Evolutionary conservation across 1,140 invertebrate genomes (phyloP).

Genomic region (Pogonomyrmex californicus): DNA sequence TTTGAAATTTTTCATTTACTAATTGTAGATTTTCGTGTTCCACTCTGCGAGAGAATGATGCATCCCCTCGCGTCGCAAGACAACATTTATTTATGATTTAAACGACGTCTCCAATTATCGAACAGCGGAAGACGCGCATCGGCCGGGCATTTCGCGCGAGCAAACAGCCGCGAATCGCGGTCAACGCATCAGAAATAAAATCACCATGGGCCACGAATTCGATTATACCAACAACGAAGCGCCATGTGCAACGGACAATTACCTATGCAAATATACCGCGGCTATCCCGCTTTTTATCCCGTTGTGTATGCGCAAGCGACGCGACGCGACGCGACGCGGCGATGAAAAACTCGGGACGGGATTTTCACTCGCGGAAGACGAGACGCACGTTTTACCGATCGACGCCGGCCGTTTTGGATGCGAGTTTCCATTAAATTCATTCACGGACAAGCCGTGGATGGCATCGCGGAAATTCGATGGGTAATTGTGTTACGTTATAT

Average conservation of each 20-base stretch:
- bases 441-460: constrained; percentile 35
- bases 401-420: constrained; percentile 6
- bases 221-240: constrained; percentile 69
- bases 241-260: constrained; percentile 70
- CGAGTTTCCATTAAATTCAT: constrained; percentile 60
- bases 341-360: constrained; percentile 54
- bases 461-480: constrained; percentile 63
- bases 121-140: constrained; percentile 26
- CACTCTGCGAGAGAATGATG: background rate
- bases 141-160: background rate
- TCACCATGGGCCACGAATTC: constrained; percentile 69
- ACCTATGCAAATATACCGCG: constrained; percentile 73
- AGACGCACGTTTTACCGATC: constrained; percentile 36
- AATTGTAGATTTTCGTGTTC: background rate
- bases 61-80: background rate
- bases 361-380: constrained; percentile 63
- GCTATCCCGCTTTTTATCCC: constrained; percentile 64
- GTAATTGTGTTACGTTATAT: constrained; percentile 63
- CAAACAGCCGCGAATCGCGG: constrained; percentile 62
- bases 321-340: constrained; percentile 6
- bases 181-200: constrained; percentile 73
- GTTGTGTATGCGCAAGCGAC: constrained; percentile 53
- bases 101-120: background rate
- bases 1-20: background rate
- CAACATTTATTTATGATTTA: constrained; percentile 18